A percentile compares a stretch with the other conserved stretches of the same genome.
Evolutionary conservation across 1,140 invertebrate species (phyloP).

Genomic region (Trachymyrmex septentrionalis): DNA sequence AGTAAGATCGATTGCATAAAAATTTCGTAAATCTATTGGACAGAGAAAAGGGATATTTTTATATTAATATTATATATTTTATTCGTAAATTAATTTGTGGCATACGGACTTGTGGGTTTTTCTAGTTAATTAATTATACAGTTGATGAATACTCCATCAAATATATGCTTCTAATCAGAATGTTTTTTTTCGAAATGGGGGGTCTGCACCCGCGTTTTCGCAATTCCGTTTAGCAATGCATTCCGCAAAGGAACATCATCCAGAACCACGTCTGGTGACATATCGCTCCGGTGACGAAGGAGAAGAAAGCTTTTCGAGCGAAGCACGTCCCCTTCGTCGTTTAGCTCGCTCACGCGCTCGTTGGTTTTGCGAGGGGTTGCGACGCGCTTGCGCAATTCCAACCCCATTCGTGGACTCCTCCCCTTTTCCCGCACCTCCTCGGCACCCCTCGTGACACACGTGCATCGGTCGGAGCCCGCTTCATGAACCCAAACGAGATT

Average conservation of each 20-base stretch:
- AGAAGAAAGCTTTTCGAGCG: slow-evolving; percentile 49
- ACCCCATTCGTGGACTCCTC: slow-evolving; percentile 41
- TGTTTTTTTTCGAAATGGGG: not conserved
- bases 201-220: not conserved
- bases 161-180: not conserved
- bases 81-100: not conserved
- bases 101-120: not conserved
- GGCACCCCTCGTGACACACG: slow-evolving; percentile 41
- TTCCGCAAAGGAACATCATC: not conserved
- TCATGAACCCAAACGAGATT: slow-evolving; percentile 14
- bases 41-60: not conserved
- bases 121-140: not conserved
- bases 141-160: not conserved
- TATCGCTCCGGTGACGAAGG: slow-evolving; percentile 19
- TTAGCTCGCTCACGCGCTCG: not conserved
- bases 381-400: slow-evolving; percentile 65
- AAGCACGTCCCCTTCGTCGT: slow-evolving; percentile 61
- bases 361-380: slow-evolving; percentile 60
- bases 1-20: not conserved
- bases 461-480: slow-evolving; percentile 44
- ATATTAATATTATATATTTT: not conserved
- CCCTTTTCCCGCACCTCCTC: not conserved
- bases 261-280: not conserved
- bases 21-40: not conserved
- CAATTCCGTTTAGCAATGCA: not conserved